A percentile compares a stretch with the other conserved stretches of the same genome.
Evolutionary conservation across 2,888 invertebrate genomes (phyloP).

Genomic region (Odontocerum albicorne): DNA sequence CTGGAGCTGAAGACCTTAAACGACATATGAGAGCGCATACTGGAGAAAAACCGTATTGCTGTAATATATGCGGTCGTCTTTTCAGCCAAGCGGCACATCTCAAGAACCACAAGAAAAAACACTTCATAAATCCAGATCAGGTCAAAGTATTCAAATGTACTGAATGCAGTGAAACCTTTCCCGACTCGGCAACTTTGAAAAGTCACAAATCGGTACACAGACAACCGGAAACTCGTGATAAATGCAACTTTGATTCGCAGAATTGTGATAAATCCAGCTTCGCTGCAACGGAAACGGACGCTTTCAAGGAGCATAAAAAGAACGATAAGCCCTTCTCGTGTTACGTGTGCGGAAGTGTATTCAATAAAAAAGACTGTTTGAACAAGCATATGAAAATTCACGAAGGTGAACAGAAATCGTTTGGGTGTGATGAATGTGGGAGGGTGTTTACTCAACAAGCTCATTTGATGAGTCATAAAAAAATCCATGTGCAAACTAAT

Average conservation of each 20-base stretch:
- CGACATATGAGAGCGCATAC: constrained; percentile 3
- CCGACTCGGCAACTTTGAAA: background rate
- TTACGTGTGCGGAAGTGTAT: background rate
- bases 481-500: too few species aligned
- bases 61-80: constrained; percentile 1
- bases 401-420: background rate
- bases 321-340: background rate
- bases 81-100: constrained; percentile 7
- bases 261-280: background rate
- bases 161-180: constrained; percentile 1
- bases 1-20: constrained; percentile 2
- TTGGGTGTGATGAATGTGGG: too few species aligned
- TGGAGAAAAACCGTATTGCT: constrained; percentile 4
- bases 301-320: background rate
- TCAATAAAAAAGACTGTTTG: background rate
- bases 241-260: too few species aligned
- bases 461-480: too few species aligned
- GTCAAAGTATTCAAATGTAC: background rate
- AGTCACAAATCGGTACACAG: too few species aligned
- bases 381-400: background rate
- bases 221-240: too few species aligned
- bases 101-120: constrained; percentile 2
- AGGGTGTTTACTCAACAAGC: too few species aligned
- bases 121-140: background rate
- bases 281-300: background rate